Base-by-base conservation (phyloP, 2,113 vertebrate species). In the Oxyura jamaicensis region DNA sequence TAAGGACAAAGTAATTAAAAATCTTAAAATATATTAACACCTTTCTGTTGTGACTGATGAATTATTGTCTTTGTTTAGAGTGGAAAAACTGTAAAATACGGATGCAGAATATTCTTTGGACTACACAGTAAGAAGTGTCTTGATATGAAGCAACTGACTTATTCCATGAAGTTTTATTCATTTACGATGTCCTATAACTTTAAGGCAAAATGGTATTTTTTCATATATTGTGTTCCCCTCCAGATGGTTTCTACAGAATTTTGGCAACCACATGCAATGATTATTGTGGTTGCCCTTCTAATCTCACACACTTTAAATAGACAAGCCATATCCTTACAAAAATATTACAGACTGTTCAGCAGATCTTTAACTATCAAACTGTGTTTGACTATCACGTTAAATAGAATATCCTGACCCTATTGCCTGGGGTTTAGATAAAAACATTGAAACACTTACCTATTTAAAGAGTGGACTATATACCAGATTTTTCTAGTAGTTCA, bases 251-350 rank as follows among this genome's bases (percentile, higher is more conserved):
- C 59, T 80, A 35, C 74, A 16, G 53, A 56, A 44, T 86, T 50
- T 59, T 95, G 96, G 88, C 85, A 87, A 67, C 25, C 26, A n/a
- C 88, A 60, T 44, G 72, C 13, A 20, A 73, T 42, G 59, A 90
- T 87, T 88, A 95, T 53, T 83, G 50, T 86, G 89, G 83, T 83
- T 79, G 85, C 81, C 87, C 86, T 89, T 72, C 68, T 83, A 73
- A 67, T 87, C 69, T 80, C 68, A 58, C 35, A 68, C 63, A 39
- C 46, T 90, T 87, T 67, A 90, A 80, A 81, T 10, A 90, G 63
- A 63, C 78, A 91, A 75, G 77, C n/a, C 62, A 42, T 62, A 56
- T 79, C 58, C 42, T 90, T 66, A 90, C 76, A 73, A 82, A 56
- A 33, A 56, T 92, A 66, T 81, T 92, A 41, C 53, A 90, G 92